phyloP scores from a whole-genome alignment of 2,797 vertebrate species.

The Sebastes matsubarae region DNA sequence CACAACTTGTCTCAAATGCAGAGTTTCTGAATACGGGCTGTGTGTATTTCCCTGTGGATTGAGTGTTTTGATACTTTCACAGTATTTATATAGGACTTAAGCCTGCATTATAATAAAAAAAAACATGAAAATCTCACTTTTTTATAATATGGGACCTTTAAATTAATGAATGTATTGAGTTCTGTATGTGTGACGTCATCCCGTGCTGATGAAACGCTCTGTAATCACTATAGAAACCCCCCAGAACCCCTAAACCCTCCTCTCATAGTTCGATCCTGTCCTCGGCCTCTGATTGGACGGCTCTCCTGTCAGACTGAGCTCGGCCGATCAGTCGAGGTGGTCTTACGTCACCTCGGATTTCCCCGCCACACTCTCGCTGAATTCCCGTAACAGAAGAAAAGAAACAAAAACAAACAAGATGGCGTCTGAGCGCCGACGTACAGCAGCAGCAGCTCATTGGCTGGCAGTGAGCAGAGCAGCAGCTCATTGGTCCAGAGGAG shows the following conservation, averaged over 20 bases:
- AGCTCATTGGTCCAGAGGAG: constrained; percentile 26
- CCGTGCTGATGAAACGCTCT: neutral
- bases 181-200: neutral
- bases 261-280: neutral
- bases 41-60: too few relatives aligned
- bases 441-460: constrained; percentile 31
- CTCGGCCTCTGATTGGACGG: constrained; percentile 55
- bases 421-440: neutral
- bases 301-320: constrained; percentile 43
- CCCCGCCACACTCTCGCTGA: constrained; percentile 30
- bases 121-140: too few relatives aligned
- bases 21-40: too few relatives aligned
- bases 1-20: too few relatives aligned
- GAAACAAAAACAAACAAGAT: constrained; percentile 57
- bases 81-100: too few relatives aligned
- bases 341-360: constrained; percentile 70
- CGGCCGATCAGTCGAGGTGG: constrained; percentile 52
- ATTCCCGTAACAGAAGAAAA: constrained; percentile 11
- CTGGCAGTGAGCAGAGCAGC: neutral
- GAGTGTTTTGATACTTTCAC: too few relatives aligned
- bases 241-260: too few relatives aligned
- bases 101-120: too few relatives aligned
- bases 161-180: neutral
- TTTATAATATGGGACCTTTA: too few relatives aligned
- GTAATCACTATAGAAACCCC: neutral